Base-by-base conservation (phyloP, 2,113 vertebrate genomes). In the Puntigrus tetrazona region DNA sequence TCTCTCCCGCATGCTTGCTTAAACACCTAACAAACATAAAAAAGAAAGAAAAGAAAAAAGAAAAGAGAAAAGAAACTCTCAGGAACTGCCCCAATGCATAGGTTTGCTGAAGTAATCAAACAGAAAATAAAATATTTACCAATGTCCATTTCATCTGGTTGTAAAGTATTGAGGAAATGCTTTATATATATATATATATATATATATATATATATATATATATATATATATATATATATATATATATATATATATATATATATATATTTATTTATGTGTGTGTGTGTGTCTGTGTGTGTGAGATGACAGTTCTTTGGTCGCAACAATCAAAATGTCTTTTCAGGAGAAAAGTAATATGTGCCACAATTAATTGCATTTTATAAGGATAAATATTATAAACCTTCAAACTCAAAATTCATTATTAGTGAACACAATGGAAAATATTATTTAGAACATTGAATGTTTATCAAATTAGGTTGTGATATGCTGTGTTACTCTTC, bases 21-120 rank as follows among this genome's bases (percentile, higher is more conserved):
- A 72, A 72, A 43, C 22, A 38, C 36, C 69, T 72, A 41, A 72
- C 22, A 72, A 11, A 72, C 38, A 41, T 25, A 1, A 11, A n/a
- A 16, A 47, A 47, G 0, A 47, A 47, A 16, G 8, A 25, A 87
- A 89, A 91, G 91, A 93, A 89, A 91, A 47, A 43, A 3, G 5
- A 16, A 31, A 18, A 1, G 2, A 11, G 5, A 31, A 88, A 89
- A 91, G 91, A 93, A 89, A 91, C 50, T 77, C 47, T 77, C 45
- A 69, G 65, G 65, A 69, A 36, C 65, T 72, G 69, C 5, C 22
- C 38, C 36, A n/a, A 78, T 77, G 50, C 75, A 77, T 59, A 77
- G 50, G 22, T 34, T 59, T 78, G 31, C 47, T 78, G 52, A 78
- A 57, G 59, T 38, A 4, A 38, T 59, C 11, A 78, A 55, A 76